Conservation (phyloP, 2,888 invertebrate genomes). For the Lithophane leautieri region DNA sequence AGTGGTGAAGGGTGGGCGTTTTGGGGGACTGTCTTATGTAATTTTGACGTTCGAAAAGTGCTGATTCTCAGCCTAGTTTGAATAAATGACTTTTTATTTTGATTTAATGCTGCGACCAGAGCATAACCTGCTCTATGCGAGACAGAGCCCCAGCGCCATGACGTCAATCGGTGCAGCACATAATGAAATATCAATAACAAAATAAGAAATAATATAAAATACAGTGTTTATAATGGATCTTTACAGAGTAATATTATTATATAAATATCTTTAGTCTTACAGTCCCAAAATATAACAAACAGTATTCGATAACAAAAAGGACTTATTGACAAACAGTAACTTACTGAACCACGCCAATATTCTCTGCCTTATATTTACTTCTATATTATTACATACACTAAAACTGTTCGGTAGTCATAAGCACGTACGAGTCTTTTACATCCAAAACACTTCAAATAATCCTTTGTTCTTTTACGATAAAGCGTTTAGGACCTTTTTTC, state of each 20-base stretch:
- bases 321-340: conserved; percentile 12
- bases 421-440: conserved; percentile 36
- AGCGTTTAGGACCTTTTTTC: conserved; percentile 42
- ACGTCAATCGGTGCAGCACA: too few relatives aligned
- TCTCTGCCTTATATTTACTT: background rate
- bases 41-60: too few relatives aligned
- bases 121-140: too few relatives aligned
- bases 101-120: too few relatives aligned
- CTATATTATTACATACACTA: conserved; percentile 11
- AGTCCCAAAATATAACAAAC: background rate
- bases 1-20: too few relatives aligned
- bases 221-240: too few relatives aligned
- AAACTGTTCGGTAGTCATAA: conserved; percentile 11
- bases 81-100: too few relatives aligned
- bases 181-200: too few relatives aligned
- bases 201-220: too few relatives aligned
- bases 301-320: conserved; percentile 4
- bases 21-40: too few relatives aligned
- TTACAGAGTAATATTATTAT: background rate
- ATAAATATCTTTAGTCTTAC: background rate
- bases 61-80: too few relatives aligned
- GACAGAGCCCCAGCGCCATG: too few relatives aligned
- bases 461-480: conserved; percentile 63
- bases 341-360: conserved; percentile 6
- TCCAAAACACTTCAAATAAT: conserved; percentile 58